Evolutionary conservation across 92 coral and sea anemone genomes (phyloP), one percentile per base, ranked within the genome.

Genomic region (Palythoa grandis): DNA sequence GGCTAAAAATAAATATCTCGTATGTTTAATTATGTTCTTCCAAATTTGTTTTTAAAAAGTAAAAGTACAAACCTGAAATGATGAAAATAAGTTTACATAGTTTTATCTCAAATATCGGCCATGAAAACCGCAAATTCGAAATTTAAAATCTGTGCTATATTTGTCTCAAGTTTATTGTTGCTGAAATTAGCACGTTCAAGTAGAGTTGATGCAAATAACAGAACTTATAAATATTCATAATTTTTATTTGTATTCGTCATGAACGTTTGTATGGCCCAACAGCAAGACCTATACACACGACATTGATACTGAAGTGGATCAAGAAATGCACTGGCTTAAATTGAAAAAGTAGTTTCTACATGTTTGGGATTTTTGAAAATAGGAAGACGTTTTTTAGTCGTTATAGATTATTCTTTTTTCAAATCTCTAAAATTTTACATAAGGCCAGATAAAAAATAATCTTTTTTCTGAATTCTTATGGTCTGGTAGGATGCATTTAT

Each of bases 141-240:
- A 12, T 38, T 75, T 38, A 75, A 75, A 75, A 47, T 50, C 65
- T 37, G 29, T 73, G 48, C 37, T 19, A 35, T 24, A 66, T 53
- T 54, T 16, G 19, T 25, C 7, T 52, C 48, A 43, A 72, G 53
- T 52, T 50, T 75, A 54, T 52, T 53, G 68, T 76, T 24, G 53
- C 67, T 76, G 37, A 76, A 76, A 76, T 22, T 76, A 76, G 67
- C 52, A 76, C 8, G n/a, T 53, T 35, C 40, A 76, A 76, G 80
- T 76, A 14, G 37, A 6, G 65, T 52, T 76, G 82, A 52, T 73
- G 29, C 69, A 63, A 56, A 52, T 40, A 29, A 68, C 19, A 37
- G 38, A 20, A 68, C 13, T 10, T 25, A n/a, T 73, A 11, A 75
- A 85, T 83, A 53, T 56, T 83, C 65, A 56, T 83, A 25, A 53